These are phyloP conservation scores for Chascanopsetta lugubris DNA, from an alignment of 2,113 vertebrate genomes.

Conservation along the genomic window DNA sequence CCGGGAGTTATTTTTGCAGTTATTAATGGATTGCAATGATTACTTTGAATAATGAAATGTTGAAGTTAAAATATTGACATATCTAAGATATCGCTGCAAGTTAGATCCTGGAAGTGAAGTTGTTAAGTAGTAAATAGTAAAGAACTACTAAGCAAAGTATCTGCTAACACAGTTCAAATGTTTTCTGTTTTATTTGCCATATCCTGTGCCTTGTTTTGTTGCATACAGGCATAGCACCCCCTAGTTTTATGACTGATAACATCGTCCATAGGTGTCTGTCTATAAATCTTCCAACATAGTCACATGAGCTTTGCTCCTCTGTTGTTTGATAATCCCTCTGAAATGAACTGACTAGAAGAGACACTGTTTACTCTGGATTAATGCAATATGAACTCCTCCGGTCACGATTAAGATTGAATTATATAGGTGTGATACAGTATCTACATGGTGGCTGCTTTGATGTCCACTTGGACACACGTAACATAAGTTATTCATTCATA, in stretches of 20 bases:
- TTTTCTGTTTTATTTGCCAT: neutral
- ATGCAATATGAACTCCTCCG: neutral
- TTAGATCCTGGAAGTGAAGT: neutral
- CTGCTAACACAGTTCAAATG: too few relatives aligned
- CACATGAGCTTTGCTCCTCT: neutral
- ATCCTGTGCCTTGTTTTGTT: neutral
- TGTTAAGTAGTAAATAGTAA: neutral
- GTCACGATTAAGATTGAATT: neutral
- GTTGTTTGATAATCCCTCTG: neutral
- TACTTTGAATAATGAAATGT: neutral
- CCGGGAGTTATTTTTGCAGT: too few relatives aligned
- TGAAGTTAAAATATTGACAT: neutral
- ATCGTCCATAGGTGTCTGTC: neutral
- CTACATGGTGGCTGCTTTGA: neutral
- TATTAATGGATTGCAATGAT: too few relatives aligned
- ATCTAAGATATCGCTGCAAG: neutral
- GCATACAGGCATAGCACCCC: constrained; percentile 18
- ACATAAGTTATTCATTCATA: too few relatives aligned
- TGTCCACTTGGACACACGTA: neutral
- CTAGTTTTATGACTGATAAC: constrained; percentile 8
- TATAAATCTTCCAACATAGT: neutral
- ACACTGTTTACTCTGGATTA: neutral
- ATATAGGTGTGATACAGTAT: neutral
- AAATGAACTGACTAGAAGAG: neutral
- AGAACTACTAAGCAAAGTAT: too few relatives aligned